A percentile compares a stretch with the other conserved stretches of the same genome.
These are phyloP conservation scores for Ochotona princeps DNA, from an alignment of 2,113 vertebrate species.

Conservation along the genomic window DNA sequence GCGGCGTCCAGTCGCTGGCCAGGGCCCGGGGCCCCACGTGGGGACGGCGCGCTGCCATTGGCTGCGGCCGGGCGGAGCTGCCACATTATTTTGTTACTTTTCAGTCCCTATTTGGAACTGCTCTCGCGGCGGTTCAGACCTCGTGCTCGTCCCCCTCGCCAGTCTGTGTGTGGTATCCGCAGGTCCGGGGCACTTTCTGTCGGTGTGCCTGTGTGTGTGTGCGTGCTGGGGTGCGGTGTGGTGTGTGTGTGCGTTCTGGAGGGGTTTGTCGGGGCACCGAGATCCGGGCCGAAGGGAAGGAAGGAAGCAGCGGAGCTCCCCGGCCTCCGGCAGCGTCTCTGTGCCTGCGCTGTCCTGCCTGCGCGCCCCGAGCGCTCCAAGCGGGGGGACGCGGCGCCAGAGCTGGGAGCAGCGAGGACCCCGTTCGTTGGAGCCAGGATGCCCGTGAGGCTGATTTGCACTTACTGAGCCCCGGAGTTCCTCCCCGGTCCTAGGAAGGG, in stretches of 20 bases:
- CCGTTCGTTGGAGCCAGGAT: constrained; percentile 67
- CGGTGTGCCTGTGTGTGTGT: background rate
- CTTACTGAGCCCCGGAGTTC: constrained; percentile 69
- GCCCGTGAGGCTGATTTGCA: constrained; percentile 50
- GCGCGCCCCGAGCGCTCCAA: constrained; percentile 54
- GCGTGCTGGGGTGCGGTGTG: background rate
- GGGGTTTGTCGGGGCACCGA: constrained; percentile 58
- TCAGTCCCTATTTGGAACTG: constrained; percentile 86
- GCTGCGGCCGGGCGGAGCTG: constrained; percentile 60
- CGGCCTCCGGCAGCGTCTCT: constrained; percentile 63
- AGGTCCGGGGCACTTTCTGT: constrained; percentile 79
- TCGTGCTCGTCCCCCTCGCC: constrained; percentile 84
- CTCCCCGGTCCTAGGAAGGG: constrained; percentile 64
- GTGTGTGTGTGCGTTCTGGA: background rate
- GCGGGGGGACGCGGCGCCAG: constrained; percentile 10
- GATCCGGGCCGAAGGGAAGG: constrained; percentile 53
- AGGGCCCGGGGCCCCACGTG: constrained; percentile 87
- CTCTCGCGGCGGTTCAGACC: constrained; percentile 91
- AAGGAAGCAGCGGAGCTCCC: constrained; percentile 71
- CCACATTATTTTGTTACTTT: constrained; percentile 83
- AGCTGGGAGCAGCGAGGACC: constrained; percentile 55
- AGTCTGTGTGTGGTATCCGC: constrained; percentile 91
- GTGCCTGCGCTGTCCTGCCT: constrained; percentile 48
- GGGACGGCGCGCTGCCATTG: constrained; percentile 84
- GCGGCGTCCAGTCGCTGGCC: constrained; percentile 83